Evolutionary conservation across 2,113 vertebrate genomes (phyloP), one percentile per base, ranked within the genome.

Genomic region (Mola mola): DNA sequence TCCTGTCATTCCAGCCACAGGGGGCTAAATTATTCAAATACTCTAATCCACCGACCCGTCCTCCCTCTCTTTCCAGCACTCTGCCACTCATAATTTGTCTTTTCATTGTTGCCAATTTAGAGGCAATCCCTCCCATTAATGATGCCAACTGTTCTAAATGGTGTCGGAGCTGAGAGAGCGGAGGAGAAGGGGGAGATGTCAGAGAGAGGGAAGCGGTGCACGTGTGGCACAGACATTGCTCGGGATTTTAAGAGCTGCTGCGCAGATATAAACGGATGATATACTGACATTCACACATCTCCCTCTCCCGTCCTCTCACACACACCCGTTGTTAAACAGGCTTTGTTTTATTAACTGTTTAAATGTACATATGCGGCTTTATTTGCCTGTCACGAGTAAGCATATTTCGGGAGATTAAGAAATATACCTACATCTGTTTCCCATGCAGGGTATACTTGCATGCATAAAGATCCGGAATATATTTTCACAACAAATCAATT

Each of bases 1-100:
- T 94, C 94, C 94, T 98, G 95, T 97, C 96, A 97, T 90, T 75
- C 91, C 92, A 94, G 91, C 95, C 87, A 93, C 90, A 75, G 95
- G 94, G 94, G 94, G 93, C 94, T 96, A 96, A 98, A 97, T 98
- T 97, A 98, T 98, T 97, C 95, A 98, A 95, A 96, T 96, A 95
- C 93, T 94, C 93, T 94, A 96, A 96, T 98, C 68, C 80, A 77
- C 91, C 93, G 92, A 24, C 92, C 91, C 87, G 3, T 48, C 70
- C 79, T 66, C 80, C 82, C 91, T 93, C 92, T 63, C 92, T 92
- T 83, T 75, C 81, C 83, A 82, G 47, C 83, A 70, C 84, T 83
- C 81, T 87, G 89, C 85, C 89, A 94, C 92, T 95, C 94, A 94
- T 95, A 96, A 96, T 98, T 96, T 96, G 94, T 97, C 94, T 95